Conservation (phyloP, 2,888 invertebrate species). For the Oligia latruncula region DNA sequence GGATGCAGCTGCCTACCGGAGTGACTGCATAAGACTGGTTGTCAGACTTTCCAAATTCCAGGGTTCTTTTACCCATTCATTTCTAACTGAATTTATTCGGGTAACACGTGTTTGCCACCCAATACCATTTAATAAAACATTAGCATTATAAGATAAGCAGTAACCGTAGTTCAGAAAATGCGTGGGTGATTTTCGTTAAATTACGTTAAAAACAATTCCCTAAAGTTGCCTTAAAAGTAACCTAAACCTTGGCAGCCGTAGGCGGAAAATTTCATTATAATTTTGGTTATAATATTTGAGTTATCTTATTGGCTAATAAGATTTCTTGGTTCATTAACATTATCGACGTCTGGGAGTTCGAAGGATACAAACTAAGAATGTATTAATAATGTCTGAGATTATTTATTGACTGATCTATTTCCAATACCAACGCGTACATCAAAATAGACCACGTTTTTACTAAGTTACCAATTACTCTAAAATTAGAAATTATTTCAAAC, state of each 20-base stretch:
- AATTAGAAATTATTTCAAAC: background rate
- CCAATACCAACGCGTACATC: background rate
- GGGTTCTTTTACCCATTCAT: background rate
- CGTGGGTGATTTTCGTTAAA: background rate
- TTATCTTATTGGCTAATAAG: background rate
- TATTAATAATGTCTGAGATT: background rate
- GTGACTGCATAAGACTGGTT: background rate
- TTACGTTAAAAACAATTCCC: background rate
- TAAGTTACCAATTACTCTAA: background rate
- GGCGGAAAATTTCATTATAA: background rate
- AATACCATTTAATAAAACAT: background rate
- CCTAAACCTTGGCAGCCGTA: slow-evolving; percentile 1
- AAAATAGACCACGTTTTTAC: background rate
- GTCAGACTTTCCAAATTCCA: background rate
- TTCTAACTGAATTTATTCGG: background rate
- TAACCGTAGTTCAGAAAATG: background rate
- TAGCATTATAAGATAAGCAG: background rate
- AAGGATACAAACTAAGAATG: background rate
- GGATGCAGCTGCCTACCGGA: background rate
- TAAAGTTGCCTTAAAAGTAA: background rate
- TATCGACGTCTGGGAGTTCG: background rate
- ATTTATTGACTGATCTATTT: background rate
- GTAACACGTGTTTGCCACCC: background rate
- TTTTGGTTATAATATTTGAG: slow-evolving; percentile 10
- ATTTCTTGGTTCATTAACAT: background rate